Conservation (phyloP, 2,888 invertebrate species). For the Elgonia sp. region DNA sequence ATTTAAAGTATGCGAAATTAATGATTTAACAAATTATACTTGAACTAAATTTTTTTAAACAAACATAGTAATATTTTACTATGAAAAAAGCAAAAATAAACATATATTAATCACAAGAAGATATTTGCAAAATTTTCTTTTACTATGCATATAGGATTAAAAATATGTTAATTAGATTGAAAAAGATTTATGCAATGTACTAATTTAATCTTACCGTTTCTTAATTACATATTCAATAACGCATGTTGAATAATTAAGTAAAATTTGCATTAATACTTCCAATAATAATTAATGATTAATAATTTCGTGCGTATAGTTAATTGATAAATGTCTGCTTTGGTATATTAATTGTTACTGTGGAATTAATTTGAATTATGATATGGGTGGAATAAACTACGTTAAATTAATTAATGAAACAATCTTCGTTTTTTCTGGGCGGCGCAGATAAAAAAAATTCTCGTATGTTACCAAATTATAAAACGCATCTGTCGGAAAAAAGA, state of each 20-base stretch:
- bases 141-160: too few relatives aligned
- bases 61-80: too few relatives aligned
- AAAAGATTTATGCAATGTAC: too few relatives aligned
- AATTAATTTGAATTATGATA: slow-evolving; percentile 20
- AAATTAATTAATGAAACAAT: slow-evolving; percentile 49
- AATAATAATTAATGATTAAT: slow-evolving; percentile 30
- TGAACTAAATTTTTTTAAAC: too few relatives aligned
- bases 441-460: slow-evolving; percentile 22
- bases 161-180: too few relatives aligned
- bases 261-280: slow-evolving; percentile 41
- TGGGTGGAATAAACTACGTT: background rate
- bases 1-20: too few relatives aligned
- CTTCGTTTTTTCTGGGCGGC: slow-evolving; percentile 25
- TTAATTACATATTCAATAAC: background rate
- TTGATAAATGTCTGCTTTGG: slow-evolving; percentile 29
- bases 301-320: background rate
- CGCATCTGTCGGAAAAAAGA: slow-evolving; percentile 35
- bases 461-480: slow-evolving; percentile 27
- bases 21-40: too few relatives aligned
- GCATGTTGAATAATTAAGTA: slow-evolving; percentile 14
- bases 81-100: too few relatives aligned
- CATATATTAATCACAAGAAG: too few relatives aligned
- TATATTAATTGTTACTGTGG: slow-evolving; percentile 20
- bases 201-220: background rate
- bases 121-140: too few relatives aligned